phyloP scores from a whole-genome alignment of 2,113 vertebrate genomes.

The Scophthalmus maximus region DNA sequence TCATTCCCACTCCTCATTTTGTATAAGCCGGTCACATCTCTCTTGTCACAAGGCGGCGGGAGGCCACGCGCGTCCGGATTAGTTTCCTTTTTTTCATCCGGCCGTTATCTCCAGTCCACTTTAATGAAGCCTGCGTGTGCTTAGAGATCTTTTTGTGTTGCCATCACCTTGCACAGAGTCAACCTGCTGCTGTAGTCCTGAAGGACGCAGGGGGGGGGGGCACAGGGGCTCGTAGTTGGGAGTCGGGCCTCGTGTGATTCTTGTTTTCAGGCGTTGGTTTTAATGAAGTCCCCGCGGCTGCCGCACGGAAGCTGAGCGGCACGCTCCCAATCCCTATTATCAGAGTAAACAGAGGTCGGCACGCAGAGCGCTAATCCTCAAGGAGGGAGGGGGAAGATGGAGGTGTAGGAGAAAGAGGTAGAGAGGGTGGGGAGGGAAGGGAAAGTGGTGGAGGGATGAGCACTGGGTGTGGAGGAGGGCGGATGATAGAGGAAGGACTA shows the following conservation, averaged over 20 bases:
- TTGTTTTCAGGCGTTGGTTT: constrained; percentile 46
- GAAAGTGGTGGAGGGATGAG: constrained; percentile 11
- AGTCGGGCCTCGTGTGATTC: constrained; percentile 32
- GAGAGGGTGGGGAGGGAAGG: not conserved
- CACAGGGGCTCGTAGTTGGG: constrained; percentile 2
- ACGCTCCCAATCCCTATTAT: constrained; percentile 65
- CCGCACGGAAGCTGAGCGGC: constrained; percentile 36
- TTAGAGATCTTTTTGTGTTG: not conserved
- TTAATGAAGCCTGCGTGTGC: not conserved
- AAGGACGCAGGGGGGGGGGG: not conserved
- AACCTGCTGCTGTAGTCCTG: constrained; percentile 32
- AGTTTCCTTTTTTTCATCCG: not conserved
- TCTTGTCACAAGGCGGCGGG: not conserved
- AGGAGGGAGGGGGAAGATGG: not conserved
- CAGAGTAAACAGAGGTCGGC: constrained; percentile 62
- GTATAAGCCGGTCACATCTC: not conserved
- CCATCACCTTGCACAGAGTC: not conserved
- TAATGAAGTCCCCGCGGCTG: constrained; percentile 64
- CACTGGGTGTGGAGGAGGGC: no score
- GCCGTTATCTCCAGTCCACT: not conserved
- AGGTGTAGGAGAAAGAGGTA: not conserved
- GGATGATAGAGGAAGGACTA: constrained; percentile 8
- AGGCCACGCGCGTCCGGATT: not conserved
- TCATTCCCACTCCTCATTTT: not conserved
- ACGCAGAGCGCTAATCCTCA: constrained; percentile 50